Conservation (phyloP, 2,113 vertebrate species). For the Thomomys bottae region DNA sequence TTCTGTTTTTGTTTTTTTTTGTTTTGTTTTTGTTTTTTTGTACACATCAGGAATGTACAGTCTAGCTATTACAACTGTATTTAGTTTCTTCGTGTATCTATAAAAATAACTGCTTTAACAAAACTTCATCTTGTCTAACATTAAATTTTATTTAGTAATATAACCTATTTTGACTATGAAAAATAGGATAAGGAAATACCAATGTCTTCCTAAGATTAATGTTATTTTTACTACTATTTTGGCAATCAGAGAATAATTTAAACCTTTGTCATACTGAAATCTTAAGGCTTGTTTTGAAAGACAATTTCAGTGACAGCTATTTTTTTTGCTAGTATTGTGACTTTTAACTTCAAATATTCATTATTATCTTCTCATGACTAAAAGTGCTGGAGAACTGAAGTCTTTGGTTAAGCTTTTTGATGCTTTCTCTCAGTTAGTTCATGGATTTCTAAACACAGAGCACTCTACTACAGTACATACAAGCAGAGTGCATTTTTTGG, state of each 20-base stretch:
- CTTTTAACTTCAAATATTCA: neutral
- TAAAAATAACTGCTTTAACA: neutral
- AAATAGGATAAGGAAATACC: neutral
- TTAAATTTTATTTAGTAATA: neutral
- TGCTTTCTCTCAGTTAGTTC: neutral
- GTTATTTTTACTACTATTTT: neutral
- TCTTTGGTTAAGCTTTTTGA: neutral
- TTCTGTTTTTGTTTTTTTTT: too few species aligned
- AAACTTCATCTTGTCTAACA: neutral
- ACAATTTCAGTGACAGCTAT: neutral
- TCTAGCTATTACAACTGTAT: neutral
- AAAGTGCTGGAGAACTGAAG: neutral
- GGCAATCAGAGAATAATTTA: neutral
- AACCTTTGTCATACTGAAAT: neutral
- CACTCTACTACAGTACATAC: neutral
- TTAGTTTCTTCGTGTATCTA: neutral
- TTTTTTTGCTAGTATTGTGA: neutral
- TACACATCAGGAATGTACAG: neutral
- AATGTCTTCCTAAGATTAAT: neutral
- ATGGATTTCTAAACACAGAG: neutral
- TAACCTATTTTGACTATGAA: neutral
- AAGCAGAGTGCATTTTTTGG: neutral
- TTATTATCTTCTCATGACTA: neutral
- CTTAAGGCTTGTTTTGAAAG: neutral
- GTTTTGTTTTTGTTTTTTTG: neutral